These are phyloP conservation scores for Scyliorhinus canicula DNA, from an alignment of 2,797 vertebrate species.

Conservation along the genomic window DNA sequence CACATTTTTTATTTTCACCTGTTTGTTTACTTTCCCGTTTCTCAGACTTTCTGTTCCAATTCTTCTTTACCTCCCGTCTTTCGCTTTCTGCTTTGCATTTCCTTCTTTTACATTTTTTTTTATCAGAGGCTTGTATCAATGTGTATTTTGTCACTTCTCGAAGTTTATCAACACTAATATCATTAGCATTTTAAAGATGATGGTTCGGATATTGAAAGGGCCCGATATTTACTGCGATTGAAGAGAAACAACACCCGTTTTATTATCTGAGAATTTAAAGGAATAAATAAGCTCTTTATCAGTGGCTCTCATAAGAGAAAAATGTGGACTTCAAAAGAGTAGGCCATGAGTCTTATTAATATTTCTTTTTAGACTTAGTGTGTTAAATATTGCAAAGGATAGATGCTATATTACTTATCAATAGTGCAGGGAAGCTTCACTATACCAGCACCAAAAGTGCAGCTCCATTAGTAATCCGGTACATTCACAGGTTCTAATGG, in stretches of 20 bases:
- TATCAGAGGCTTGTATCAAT: background rate
- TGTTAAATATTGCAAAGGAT: background rate
- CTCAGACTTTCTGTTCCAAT: background rate
- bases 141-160: background rate
- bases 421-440: background rate
- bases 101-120: background rate
- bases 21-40: background rate
- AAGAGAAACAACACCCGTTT: background rate
- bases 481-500: background rate
- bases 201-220: background rate
- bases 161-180: background rate
- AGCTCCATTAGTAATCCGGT: background rate
- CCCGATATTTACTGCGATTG: background rate
- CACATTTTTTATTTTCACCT: background rate
- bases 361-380: conserved; percentile 4
- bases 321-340: background rate
- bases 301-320: background rate
- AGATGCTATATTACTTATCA: background rate
- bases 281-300: background rate
- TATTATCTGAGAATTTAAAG: background rate
- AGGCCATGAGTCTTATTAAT: background rate
- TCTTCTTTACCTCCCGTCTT: background rate
- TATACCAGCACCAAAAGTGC: background rate
- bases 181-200: background rate
- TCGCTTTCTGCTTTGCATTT: background rate